Percentiles rank a stretch among this genome's conserved stretches.
Conservation (phyloP, 1,140 invertebrate genomes). For the Zaprionus ornatus region DNA sequence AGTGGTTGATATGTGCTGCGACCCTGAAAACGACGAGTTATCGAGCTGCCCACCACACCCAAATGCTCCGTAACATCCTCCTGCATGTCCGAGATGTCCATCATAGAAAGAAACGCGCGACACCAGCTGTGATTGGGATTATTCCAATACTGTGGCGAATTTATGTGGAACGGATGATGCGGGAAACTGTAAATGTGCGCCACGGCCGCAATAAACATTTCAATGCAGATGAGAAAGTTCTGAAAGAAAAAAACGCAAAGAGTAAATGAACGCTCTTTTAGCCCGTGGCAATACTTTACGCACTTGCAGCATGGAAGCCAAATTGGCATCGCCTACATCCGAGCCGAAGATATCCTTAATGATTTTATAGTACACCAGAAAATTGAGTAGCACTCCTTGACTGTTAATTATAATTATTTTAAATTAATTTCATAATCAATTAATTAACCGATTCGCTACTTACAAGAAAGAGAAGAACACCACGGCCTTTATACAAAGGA, state of each 20-base stretch:
- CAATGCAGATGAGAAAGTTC: conserved; percentile 98
- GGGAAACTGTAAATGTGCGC: conserved; percentile 98
- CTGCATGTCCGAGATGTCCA: conserved; percentile 97
- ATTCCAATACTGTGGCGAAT: conserved; percentile 83
- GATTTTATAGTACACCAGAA: conserved; percentile 91
- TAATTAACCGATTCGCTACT: conserved; percentile 84
- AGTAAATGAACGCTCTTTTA: not conserved
- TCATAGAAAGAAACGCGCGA: conserved; percentile 91
- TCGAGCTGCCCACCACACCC: conserved; percentile 91
- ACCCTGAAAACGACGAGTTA: conserved; percentile 89
- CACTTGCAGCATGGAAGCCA: conserved; percentile 92
- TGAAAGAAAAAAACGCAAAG: conserved; percentile 82
- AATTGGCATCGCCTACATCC: conserved; percentile 84
- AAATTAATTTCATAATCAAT: not conserved
- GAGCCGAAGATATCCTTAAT: conserved; percentile 88
- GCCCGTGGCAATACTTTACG: conserved; percentile 5
- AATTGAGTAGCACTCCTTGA: conserved; percentile 95
- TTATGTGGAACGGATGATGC: conserved; percentile 90
- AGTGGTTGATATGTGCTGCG: conserved; percentile 89
- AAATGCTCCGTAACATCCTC: conserved; percentile 96
- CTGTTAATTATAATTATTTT: conserved; percentile 85
- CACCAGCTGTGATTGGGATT: conserved; percentile 84
- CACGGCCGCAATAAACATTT: conserved; percentile 98
- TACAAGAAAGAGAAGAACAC: conserved; percentile 99
- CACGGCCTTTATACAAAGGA: conserved; percentile 98